Conservation (phyloP, 2,113 vertebrate genomes). For the Australoheros scitulus region DNA sequence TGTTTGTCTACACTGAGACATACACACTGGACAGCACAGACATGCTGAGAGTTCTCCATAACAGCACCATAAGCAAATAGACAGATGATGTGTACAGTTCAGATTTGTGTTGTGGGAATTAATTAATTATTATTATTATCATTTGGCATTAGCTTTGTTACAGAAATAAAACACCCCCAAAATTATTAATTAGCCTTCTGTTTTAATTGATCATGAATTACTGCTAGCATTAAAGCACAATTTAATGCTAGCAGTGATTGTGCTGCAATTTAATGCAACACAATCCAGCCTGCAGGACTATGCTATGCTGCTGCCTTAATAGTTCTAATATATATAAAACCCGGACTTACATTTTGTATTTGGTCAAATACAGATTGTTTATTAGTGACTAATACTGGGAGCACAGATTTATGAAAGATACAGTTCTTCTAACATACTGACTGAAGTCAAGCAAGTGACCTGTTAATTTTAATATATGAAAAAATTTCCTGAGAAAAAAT, state of each 20-base stretch:
- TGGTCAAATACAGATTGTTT: constrained; percentile 34
- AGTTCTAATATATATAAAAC: background rate
- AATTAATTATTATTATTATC: background rate
- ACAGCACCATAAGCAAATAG: background rate
- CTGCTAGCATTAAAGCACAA: background rate
- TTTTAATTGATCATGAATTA: background rate
- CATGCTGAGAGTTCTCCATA: background rate
- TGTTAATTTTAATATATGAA: background rate
- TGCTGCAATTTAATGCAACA: too few relatives aligned
- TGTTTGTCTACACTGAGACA: background rate
- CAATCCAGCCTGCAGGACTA: background rate
- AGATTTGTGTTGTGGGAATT: background rate
- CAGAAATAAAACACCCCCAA: background rate
- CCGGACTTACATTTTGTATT: too few relatives aligned
- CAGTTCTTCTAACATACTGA: background rate
- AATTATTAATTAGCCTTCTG: background rate
- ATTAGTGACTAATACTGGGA: too few relatives aligned
- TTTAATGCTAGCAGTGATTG: too few relatives aligned
- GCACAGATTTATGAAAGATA: background rate
- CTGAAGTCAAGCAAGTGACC: background rate
- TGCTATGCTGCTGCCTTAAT: background rate
- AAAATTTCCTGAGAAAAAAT: background rate
- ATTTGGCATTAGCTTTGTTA: background rate
- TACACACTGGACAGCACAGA: background rate
- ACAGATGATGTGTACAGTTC: background rate